phyloP scores from a whole-genome alignment of 2,113 vertebrate genomes.

The Planiliza haematocheilus region DNA sequence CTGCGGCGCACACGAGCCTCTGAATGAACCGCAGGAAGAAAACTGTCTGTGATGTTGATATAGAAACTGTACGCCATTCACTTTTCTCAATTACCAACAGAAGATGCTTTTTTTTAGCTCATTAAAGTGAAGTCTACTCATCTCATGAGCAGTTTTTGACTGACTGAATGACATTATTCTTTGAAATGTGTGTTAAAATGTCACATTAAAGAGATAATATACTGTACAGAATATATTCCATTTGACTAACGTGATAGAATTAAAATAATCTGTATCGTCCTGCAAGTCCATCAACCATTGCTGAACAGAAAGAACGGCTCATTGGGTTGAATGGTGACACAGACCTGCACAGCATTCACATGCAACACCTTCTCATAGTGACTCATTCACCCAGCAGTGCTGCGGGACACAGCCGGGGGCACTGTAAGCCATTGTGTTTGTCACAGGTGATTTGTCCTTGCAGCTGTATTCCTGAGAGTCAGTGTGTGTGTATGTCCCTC shows the following conservation, averaged over 20 bases:
- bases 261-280: too few species aligned
- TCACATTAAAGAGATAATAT: too few species aligned
- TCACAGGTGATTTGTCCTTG: constrained; percentile 64
- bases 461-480: constrained; percentile 33
- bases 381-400: constrained; percentile 1
- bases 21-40: background rate
- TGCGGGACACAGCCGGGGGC: constrained; percentile 40
- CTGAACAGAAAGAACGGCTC: constrained; percentile 1
- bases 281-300: too few species aligned
- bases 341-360: background rate
- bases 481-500: background rate
- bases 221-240: too few species aligned
- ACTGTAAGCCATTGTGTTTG: constrained; percentile 40
- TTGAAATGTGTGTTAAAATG: too few species aligned
- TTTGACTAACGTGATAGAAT: too few species aligned
- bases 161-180: too few species aligned
- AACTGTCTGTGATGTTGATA: background rate
- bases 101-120: too few species aligned
- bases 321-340: background rate
- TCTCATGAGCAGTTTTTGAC: too few species aligned
- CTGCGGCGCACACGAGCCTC: constrained; percentile 3
- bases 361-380: background rate
- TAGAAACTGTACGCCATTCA: too few species aligned
- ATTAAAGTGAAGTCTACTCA: too few species aligned
- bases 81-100: too few species aligned